Evolutionary conservation across 2,888 invertebrate species (phyloP).

Genomic region (Dorcus hopei): DNA sequence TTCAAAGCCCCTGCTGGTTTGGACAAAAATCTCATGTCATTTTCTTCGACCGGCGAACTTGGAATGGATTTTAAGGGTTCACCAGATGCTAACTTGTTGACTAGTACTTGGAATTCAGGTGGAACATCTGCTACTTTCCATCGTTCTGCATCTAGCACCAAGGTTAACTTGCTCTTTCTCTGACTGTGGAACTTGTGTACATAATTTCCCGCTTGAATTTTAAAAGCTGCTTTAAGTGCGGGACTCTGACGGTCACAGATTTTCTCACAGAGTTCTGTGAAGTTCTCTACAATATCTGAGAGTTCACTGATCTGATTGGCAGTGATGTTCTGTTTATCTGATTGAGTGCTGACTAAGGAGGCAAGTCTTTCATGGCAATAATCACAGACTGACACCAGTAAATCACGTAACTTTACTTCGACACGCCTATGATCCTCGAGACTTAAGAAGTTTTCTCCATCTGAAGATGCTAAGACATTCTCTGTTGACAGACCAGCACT

Average conservation of each 20-base stretch:
- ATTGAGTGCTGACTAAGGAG: slow-evolving; percentile 78
- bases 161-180: slow-evolving; percentile 77
- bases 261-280: slow-evolving; percentile 71
- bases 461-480: slow-evolving; percentile 38
- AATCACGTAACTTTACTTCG: slow-evolving; percentile 68
- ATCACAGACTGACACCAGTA: slow-evolving; percentile 81
- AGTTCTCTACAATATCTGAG: slow-evolving; percentile 73
- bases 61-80: slow-evolving; percentile 46
- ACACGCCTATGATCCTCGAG: slow-evolving; percentile 67
- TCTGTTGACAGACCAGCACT: slow-evolving; percentile 55
- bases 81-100: slow-evolving; percentile 59
- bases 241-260: slow-evolving; percentile 74
- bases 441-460: slow-evolving; percentile 67
- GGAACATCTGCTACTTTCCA: slow-evolving; percentile 95
- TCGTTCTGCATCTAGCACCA: slow-evolving; percentile 83
- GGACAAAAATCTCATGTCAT: slow-evolving; percentile 24
- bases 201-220: slow-evolving; percentile 86
- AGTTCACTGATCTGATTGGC: slow-evolving; percentile 75
- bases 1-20: slow-evolving; percentile 31
- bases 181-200: slow-evolving; percentile 89
- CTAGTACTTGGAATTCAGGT: slow-evolving; percentile 80
- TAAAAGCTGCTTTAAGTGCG: slow-evolving; percentile 76
- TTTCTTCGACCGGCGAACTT: slow-evolving; percentile 39
- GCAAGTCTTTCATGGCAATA: slow-evolving; percentile 91
- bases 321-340: slow-evolving; percentile 69